These are phyloP conservation scores for Hydroisotoma schaefferi DNA, from an alignment of 2,888 invertebrate genomes.

Conservation along the genomic window DNA sequence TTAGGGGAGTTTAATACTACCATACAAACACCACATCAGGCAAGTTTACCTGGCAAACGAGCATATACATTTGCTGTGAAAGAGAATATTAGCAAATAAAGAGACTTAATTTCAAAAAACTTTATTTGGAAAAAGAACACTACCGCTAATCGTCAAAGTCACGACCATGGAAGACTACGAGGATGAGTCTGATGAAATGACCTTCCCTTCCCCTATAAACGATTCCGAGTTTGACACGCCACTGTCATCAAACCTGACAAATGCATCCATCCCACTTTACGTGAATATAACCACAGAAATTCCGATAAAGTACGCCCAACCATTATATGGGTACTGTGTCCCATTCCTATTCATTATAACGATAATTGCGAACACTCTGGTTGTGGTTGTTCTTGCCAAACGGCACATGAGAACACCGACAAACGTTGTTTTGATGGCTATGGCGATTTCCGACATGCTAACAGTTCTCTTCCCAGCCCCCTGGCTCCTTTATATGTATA, in stretches of 20 bases:
- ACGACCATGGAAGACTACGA: neutral
- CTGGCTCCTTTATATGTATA: conserved; percentile 88
- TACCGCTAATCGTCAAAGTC: neutral
- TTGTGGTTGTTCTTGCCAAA: conserved; percentile 64
- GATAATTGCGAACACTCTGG: conserved; percentile 83
- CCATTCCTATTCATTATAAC: conserved; percentile 82
- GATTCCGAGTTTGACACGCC: too few species aligned
- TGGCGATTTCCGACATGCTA: conserved; percentile 93
- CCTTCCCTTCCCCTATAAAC: neutral
- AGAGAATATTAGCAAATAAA: too few species aligned
- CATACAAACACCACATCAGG: too few species aligned
- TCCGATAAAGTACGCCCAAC: conserved; percentile 64
- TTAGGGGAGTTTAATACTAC: too few species aligned
- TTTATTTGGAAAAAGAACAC: too few species aligned
- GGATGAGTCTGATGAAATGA: neutral
- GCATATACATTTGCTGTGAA: too few species aligned
- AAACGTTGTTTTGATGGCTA: conserved; percentile 88
- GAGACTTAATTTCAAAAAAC: too few species aligned
- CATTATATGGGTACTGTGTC: conserved; percentile 73
- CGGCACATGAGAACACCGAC: conserved; percentile 73
- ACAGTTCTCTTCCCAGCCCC: conserved; percentile 86
- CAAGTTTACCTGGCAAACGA: too few species aligned
- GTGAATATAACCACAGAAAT: conserved; percentile 66
- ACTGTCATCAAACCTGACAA: too few species aligned
- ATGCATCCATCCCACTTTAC: conserved; percentile 50